Base-by-base conservation (phyloP, 2,797 vertebrate genomes). In the Sebastes taczanowskii region DNA sequence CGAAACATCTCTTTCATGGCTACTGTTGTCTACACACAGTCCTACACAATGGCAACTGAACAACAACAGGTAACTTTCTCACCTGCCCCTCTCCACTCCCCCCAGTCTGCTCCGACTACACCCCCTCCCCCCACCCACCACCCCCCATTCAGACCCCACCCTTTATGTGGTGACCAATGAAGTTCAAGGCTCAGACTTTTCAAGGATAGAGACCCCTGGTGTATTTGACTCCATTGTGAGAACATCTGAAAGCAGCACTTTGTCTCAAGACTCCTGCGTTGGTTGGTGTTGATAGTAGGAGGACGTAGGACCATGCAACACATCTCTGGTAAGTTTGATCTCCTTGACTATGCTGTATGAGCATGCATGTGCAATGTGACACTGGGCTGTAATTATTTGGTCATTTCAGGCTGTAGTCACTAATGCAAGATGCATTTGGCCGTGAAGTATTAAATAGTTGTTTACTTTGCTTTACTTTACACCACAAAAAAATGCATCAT, bases 131-230 rank as follows among this genome's bases (percentile, higher is more conserved):
- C 63, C 46, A 70, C 69, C 23, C 25, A 7, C 7, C 38, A 61
- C 35, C 27, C 6, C 7, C 16, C 6, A 22, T 35, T 78, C 61
- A 84, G 69, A 42, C 79, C 76, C 84, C 85, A 49, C 93, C 92
- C 74, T 69, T 35, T 71, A 49, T 71, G 20, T 11, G n/a, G 66
- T 67, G 74, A 74, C 93, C 93, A 94, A 94, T 94, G 77, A 87
- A 90, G 85, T 86, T 89, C 86, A 89, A 77, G 74, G 70, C 18
- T 79, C 77, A 42, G 5, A n/a, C 11, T 60, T 38, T 46, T 82
- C 65, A 78, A 29, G 49, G 71, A 67, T 56, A 77, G 71, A 73
- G 65, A 79, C 56, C 74, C 63, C 25, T 53, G 29, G 10, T 63
- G 16, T 52, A 11, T 71, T 13, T 79, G 42, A 64, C 60, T 49